These are phyloP conservation scores for Cnemophilus loriae DNA, from an alignment of 2,113 vertebrate species.

Conservation along the genomic window DNA sequence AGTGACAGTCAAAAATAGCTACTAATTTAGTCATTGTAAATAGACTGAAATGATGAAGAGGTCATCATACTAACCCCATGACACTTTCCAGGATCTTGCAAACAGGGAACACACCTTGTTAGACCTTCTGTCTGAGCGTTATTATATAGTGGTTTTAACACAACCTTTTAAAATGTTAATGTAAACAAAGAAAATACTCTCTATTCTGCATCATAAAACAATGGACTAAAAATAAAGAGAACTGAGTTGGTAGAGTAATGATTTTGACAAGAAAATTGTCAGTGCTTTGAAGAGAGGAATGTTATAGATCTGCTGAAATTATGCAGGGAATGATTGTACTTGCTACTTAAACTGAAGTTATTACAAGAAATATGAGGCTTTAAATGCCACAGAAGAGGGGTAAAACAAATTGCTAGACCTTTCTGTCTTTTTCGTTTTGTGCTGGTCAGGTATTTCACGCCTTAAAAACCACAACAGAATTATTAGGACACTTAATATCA, in stretches of 20 bases:
- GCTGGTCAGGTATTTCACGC: not conserved
- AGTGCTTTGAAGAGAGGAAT: not conserved
- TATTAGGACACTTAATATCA: not conserved
- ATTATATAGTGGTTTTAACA: not conserved
- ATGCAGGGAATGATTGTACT: not conserved
- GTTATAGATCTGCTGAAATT: not conserved
- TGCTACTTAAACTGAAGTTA: not conserved
- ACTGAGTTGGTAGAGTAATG: not conserved
- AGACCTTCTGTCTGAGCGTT: not conserved
- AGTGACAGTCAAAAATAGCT: not conserved
- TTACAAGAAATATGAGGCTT: not conserved
- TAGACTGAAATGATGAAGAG: not conserved
- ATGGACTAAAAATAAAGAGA: not conserved
- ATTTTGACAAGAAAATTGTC: slow-evolving; percentile 10
- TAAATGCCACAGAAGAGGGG: not conserved
- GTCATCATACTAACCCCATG: not conserved
- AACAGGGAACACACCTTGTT: not conserved
- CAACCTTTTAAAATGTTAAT: not conserved
- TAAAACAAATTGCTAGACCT: not conserved
- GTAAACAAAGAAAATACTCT: not conserved
- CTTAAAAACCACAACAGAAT: not conserved
- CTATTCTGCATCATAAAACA: not conserved
- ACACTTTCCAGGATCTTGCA: not conserved
- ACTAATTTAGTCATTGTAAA: not conserved
- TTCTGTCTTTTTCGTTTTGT: not conserved